phyloP scores from a whole-genome alignment of 2,113 vertebrate genomes.

The Proteles cristata region DNA sequence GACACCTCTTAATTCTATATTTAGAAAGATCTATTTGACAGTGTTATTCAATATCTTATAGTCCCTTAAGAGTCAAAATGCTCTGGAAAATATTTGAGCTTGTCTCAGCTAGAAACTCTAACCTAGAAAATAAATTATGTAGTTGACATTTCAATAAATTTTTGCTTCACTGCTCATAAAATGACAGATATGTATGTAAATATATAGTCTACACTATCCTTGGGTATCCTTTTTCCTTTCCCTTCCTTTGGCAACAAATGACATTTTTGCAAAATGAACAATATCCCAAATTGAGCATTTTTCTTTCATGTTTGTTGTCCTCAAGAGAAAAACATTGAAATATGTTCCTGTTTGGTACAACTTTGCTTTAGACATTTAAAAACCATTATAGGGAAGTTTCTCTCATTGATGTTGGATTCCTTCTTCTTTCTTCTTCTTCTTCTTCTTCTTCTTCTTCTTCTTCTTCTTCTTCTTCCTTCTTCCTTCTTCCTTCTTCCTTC shows the following conservation, averaged over 20 bases:
- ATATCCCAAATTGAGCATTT: slow-evolving; percentile 41
- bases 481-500: too few species aligned
- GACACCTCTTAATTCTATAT: background rate
- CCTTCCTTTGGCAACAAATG: slow-evolving; percentile 38
- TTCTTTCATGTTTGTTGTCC: slow-evolving; percentile 60
- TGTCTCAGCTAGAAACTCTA: background rate
- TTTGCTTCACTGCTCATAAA: background rate
- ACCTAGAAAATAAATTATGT: background rate
- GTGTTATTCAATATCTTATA: background rate
- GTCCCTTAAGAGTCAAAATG: background rate
- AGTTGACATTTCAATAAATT: background rate
- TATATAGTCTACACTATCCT: background rate
- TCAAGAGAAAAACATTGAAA: slow-evolving; percentile 65
- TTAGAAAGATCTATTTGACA: background rate
- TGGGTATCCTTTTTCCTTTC: background rate
- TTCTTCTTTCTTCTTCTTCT: too few species aligned
- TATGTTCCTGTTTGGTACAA: slow-evolving; percentile 46
- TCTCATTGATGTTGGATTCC: background rate
- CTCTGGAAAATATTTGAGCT: background rate
- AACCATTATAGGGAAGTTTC: slow-evolving; percentile 7
- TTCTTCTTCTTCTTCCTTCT: too few species aligned
- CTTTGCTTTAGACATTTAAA: slow-evolving; percentile 64
- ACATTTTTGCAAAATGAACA: slow-evolving; percentile 58
- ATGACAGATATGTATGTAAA: background rate
- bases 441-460: too few species aligned